Evolutionary conservation across 2,888 invertebrate species (phyloP).

Genomic region (Geophilus truncorum): DNA sequence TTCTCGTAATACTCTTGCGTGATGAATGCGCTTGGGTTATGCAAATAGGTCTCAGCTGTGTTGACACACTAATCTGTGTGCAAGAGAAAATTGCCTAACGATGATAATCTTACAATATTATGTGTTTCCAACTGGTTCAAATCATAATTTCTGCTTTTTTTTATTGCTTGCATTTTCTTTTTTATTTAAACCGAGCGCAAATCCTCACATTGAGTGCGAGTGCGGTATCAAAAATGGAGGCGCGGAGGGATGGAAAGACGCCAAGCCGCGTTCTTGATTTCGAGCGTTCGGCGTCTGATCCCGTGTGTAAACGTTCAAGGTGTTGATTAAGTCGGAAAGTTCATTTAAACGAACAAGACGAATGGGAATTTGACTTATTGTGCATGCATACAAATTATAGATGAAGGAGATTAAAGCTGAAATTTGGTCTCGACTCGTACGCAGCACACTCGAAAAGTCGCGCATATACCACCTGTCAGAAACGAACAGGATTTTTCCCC

Average conservation of each 20-base stretch:
- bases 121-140: neutral
- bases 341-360: conserved; percentile 9
- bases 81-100: neutral
- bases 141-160: neutral
- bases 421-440: neutral
- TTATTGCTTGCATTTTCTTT: too few relatives aligned
- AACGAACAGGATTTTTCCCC: neutral
- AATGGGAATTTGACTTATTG: conserved; percentile 16
- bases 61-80: conserved; percentile 19
- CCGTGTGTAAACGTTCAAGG: neutral
- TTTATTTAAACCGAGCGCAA: too few relatives aligned
- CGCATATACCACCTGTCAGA: neutral
- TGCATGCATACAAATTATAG: conserved; percentile 12
- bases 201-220: neutral
- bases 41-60: conserved; percentile 31
- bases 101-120: neutral
- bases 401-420: neutral
- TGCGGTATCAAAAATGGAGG: neutral
- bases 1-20: neutral
- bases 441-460: neutral
- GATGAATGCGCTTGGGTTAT: neutral
- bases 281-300: neutral
- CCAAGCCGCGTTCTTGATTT: neutral
- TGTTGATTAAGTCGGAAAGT: conserved; percentile 1
- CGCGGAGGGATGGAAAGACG: neutral